Conservation (phyloP, 2,888 invertebrate genomes). For the Erebia aethiops region DNA sequence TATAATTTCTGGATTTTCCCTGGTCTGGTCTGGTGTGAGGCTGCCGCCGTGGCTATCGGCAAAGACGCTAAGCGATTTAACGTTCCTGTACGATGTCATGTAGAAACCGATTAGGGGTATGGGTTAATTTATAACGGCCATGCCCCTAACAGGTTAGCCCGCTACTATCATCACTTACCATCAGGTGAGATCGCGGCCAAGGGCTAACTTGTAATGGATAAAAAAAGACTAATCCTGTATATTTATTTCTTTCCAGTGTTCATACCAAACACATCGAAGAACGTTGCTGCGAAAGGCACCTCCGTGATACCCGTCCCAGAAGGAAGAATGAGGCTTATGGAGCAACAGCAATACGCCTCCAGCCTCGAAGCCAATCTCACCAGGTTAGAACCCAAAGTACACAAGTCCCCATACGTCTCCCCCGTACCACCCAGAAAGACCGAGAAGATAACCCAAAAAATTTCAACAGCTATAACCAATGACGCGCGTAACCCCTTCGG, state of each 20-base stretch:
- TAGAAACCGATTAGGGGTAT: no score
- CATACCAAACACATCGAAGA: constrained; percentile 60
- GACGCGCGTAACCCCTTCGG: constrained; percentile 69
- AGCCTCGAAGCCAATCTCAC: constrained; percentile 85
- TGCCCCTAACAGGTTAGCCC: no score
- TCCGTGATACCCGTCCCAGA: constrained; percentile 80
- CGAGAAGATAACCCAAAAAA: constrained; percentile 50
- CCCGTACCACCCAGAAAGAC: constrained; percentile 47
- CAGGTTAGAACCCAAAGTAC: constrained; percentile 56
- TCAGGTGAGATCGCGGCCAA: no score
- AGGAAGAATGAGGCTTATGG: constrained; percentile 81
- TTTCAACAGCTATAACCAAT: constrained; percentile 55
- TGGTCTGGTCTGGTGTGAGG: no score
- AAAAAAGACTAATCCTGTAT: no score
- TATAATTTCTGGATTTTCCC: no score
- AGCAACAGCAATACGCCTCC: constrained; percentile 81
- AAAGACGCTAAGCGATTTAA: no score
- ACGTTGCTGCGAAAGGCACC: constrained; percentile 63
- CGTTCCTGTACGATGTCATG: no score
- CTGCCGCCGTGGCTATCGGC: no score
- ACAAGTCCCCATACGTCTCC: constrained; percentile 51
- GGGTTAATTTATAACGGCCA: no score
- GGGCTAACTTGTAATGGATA: no score
- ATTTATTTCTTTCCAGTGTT: constrained; percentile 58
- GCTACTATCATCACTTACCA: no score